Evolutionary conservation across 2,113 vertebrate genomes (phyloP).

Genomic region (Sebastes fasciatus): DNA sequence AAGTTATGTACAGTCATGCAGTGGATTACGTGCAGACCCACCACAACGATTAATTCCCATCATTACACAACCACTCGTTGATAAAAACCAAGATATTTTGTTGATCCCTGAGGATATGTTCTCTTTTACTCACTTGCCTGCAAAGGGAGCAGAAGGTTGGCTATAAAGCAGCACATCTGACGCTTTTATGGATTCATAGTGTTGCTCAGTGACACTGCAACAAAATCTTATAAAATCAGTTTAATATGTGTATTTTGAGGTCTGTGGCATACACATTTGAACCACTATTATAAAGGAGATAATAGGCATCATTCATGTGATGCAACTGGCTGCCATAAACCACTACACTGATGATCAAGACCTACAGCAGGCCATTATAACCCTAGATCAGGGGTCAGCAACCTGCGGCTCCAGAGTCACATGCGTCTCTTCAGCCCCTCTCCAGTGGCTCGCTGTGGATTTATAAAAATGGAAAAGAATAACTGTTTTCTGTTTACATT

Average conservation of each 20-base stretch:
- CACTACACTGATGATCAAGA: background rate
- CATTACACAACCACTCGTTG: slow-evolving; percentile 11
- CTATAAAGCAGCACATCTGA: background rate
- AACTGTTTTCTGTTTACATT: too few species aligned
- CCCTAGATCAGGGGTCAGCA: too few species aligned
- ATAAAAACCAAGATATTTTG: slow-evolving; percentile 8
- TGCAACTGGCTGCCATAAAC: background rate
- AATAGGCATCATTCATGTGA: background rate
- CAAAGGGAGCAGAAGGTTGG: background rate
- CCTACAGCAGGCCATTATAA: too few species aligned
- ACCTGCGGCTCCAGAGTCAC: too few species aligned
- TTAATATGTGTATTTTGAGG: background rate
- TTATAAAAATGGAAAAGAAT: too few species aligned
- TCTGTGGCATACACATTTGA: background rate
- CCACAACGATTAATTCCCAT: background rate
- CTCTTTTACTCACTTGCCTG: background rate
- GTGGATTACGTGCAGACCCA: background rate
- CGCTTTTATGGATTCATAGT: background rate
- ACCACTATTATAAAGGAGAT: background rate
- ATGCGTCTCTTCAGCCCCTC: too few species aligned
- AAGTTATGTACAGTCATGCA: slow-evolving; percentile 11
- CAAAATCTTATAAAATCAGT: background rate
- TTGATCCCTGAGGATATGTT: slow-evolving; percentile 15
- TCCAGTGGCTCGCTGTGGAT: too few species aligned
- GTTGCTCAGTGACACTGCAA: slow-evolving; percentile 3